phyloP scores from a whole-genome alignment of 2,888 invertebrate species.

The Nephrotoma flavescens region DNA sequence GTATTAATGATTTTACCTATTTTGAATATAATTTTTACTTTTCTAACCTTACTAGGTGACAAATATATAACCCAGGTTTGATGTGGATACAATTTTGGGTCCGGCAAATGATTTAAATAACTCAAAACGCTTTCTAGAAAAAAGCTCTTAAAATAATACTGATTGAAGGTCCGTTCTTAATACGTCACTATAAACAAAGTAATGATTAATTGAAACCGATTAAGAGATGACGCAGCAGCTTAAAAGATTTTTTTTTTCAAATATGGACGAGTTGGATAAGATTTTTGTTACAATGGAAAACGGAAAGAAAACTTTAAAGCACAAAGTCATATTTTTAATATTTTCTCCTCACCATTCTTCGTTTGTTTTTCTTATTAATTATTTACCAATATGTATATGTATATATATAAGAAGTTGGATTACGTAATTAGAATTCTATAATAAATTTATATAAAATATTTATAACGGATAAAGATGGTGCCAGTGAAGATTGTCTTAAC shows the following conservation, averaged over 20 bases:
- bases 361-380: not conserved
- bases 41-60: not conserved
- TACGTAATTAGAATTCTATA: not conserved
- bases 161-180: not conserved
- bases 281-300: not conserved
- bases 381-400: too few relatives aligned
- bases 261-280: not conserved
- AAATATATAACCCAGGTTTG: not conserved
- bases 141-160: not conserved
- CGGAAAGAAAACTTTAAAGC: not conserved
- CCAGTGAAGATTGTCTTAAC: too few relatives aligned
- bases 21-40: too few relatives aligned
- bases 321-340: not conserved
- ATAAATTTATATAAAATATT: not conserved
- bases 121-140: not conserved
- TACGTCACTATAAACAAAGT: not conserved
- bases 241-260: not conserved
- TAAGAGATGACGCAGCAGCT: not conserved
- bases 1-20: too few relatives aligned
- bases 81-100: not conserved
- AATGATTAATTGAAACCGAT: not conserved
- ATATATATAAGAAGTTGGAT: not conserved
- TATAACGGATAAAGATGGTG: not conserved
- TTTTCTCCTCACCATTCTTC: not conserved
- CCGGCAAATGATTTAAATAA: not conserved